A percentile compares a stretch with the other conserved stretches of the same genome.
These are phyloP conservation scores for Halesus radiatus DNA, from an alignment of 1,140 invertebrate species.

Conservation along the genomic window DNA sequence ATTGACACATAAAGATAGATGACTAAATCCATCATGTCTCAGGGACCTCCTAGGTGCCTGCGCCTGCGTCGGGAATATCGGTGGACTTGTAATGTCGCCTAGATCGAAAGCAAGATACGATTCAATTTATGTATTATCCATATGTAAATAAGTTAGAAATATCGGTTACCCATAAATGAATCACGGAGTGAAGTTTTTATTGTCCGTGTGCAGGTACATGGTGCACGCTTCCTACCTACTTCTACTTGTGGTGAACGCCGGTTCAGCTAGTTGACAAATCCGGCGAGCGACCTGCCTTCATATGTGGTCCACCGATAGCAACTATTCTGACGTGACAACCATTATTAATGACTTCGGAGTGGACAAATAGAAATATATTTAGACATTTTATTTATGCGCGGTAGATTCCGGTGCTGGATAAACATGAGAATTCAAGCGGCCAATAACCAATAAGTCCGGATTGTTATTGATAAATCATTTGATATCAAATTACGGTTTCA, in stretches of 20 bases:
- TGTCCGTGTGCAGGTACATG: slow-evolving; percentile 8
- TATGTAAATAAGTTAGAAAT: slow-evolving; percentile 27
- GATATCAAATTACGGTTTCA: no score
- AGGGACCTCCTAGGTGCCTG: slow-evolving; percentile 13
- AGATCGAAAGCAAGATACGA: slow-evolving; percentile 26
- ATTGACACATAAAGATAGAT: slow-evolving; percentile 31
- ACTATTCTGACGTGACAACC: slow-evolving; percentile 18
- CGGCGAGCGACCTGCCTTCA: slow-evolving; percentile 19
- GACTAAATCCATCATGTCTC: slow-evolving; percentile 25
- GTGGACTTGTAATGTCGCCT: not conserved
- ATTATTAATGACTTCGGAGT: slow-evolving; percentile 27
- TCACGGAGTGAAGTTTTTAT: slow-evolving; percentile 24
- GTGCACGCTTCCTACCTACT: not conserved
- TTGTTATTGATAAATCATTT: no score
- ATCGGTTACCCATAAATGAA: slow-evolving; percentile 22
- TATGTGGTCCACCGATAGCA: slow-evolving; percentile 28
- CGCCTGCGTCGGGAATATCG: not conserved
- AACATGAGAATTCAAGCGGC: not conserved
- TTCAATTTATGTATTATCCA: slow-evolving; percentile 36
- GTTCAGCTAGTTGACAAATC: slow-evolving; percentile 28
- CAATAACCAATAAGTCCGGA: no score
- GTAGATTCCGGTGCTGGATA: slow-evolving; percentile 10
- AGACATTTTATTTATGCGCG: slow-evolving; percentile 17
- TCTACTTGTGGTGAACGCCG: no score
- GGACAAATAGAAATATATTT: slow-evolving; percentile 10